Evolutionary conservation across 2,797 vertebrate genomes (phyloP).

Genomic region (Lepus townsendii): DNA sequence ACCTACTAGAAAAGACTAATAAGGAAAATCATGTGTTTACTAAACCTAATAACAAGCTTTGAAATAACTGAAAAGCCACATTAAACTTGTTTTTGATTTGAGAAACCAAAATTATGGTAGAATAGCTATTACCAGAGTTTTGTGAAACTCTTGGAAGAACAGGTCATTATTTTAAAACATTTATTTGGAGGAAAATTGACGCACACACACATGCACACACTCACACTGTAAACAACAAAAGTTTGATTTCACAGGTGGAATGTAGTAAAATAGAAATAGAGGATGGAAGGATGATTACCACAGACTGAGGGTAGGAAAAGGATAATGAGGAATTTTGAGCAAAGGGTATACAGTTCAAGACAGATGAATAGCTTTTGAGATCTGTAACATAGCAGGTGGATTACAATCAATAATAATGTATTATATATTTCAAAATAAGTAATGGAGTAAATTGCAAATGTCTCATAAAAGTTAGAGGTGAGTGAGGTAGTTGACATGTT

Average conservation of each 20-base stretch:
- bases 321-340: not conserved
- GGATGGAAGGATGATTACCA: not conserved
- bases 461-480: not conserved
- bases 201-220: not conserved
- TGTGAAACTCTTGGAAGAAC: not conserved
- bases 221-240: not conserved
- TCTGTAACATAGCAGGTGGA: not conserved
- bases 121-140: not conserved
- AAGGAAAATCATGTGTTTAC: constrained; percentile 33
- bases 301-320: not conserved
- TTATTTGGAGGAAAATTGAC: not conserved
- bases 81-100: constrained; percentile 27
- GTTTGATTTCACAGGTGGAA: not conserved
- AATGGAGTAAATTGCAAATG: not conserved
- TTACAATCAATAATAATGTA: not conserved
- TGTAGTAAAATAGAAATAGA: not conserved
- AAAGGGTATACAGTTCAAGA: not conserved
- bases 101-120: not conserved
- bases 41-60: constrained; percentile 38
- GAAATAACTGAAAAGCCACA: constrained; percentile 21
- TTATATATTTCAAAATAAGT: not conserved
- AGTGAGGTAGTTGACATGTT: not conserved
- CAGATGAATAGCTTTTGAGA: not conserved
- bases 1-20: not conserved
- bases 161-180: not conserved